Percentiles rank a stretch among this genome's conserved stretches.
phyloP scores from a whole-genome alignment of 2,797 vertebrate genomes.

The Hyperoplus immaculatus region DNA sequence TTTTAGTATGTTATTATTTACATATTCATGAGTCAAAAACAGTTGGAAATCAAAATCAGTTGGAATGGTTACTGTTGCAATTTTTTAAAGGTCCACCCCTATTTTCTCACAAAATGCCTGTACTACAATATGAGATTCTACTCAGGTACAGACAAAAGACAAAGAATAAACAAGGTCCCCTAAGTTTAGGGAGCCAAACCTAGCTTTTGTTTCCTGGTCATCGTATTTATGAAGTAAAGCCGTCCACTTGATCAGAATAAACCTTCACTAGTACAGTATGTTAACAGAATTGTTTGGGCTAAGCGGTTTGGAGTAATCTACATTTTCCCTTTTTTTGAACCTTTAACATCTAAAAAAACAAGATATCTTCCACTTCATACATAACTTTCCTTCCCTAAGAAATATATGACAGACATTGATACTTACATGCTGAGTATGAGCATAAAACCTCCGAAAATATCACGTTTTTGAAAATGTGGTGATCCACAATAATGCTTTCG shows the following conservation, averaged over 20 bases:
- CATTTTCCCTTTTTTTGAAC: neutral
- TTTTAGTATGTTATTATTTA: too few relatives aligned
- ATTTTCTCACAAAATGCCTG: too few relatives aligned
- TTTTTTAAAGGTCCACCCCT: too few relatives aligned
- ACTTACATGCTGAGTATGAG: neutral
- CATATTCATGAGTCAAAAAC: too few relatives aligned
- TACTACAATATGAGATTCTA: too few relatives aligned
- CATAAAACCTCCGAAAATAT: neutral
- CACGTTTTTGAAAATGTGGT: neutral
- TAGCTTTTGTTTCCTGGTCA: neutral
- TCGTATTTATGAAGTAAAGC: neutral
- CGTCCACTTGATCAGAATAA: neutral
- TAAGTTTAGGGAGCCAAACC: neutral
- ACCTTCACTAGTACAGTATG: neutral
- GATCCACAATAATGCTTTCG: neutral
- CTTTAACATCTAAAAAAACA: neutral
- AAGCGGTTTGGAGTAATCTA: neutral
- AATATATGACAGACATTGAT: neutral
- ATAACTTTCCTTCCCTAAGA: neutral
- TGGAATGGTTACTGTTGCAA: too few relatives aligned
- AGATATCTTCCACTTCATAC: neutral
- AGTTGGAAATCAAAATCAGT: too few relatives aligned
- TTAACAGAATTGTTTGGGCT: conserved; percentile 23
- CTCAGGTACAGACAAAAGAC: neutral
- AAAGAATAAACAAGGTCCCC: neutral